phyloP scores from a whole-genome alignment of 2,797 vertebrate genomes.

The Rhinatrema bivittatum region DNA sequence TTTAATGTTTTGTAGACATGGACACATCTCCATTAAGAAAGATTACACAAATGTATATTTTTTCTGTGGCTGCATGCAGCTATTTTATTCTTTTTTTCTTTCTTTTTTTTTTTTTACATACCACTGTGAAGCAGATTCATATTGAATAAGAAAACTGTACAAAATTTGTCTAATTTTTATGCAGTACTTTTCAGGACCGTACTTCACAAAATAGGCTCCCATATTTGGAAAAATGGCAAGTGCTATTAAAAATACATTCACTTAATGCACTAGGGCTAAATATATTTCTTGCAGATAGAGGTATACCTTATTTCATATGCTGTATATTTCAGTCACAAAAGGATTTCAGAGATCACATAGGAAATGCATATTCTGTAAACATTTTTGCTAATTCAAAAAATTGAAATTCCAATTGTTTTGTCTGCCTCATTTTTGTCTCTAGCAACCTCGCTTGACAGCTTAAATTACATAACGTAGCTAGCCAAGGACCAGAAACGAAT shows the following conservation, averaged over 20 bases:
- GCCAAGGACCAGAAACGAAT: too few relatives aligned
- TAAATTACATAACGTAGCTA: too few relatives aligned
- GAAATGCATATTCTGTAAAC: neutral
- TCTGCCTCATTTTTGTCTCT: too few relatives aligned
- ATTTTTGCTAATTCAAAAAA: neutral
- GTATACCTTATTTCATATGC: neutral
- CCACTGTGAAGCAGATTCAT: constrained; percentile 54
- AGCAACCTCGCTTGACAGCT: too few relatives aligned
- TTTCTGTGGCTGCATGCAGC: constrained; percentile 75
- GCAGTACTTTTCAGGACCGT: constrained; percentile 1
- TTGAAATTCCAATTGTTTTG: too few relatives aligned
- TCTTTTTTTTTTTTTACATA: constrained; percentile 52
- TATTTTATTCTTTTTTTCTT: constrained; percentile 65
- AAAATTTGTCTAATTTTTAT: constrained; percentile 47
- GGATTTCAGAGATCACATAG: neutral
- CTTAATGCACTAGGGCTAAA: neutral
- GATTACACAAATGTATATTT: neutral
- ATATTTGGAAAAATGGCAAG: rapidly evolving
- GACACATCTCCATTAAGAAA: neutral
- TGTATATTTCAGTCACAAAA: neutral
- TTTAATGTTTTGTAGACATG: too few relatives aligned
- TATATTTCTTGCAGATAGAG: too few relatives aligned
- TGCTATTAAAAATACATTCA: constrained; percentile 8
- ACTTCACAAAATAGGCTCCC: rapidly evolving
- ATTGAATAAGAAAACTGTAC: constrained; percentile 66